Conservation (phyloP, 2,888 invertebrate species). For the Ectobius pallidus region DNA sequence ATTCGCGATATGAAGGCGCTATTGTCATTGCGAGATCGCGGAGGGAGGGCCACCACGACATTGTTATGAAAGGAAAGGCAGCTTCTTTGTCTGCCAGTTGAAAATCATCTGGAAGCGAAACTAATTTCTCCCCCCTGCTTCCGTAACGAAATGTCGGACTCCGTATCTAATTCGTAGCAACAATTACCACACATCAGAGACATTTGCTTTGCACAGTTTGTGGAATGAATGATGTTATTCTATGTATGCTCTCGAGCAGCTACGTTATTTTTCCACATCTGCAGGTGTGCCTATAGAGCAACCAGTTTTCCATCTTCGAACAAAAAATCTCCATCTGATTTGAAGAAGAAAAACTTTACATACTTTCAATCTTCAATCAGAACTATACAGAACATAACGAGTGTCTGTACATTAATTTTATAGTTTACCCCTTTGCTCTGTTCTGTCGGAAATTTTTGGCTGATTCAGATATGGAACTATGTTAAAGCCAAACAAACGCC, state of each 20-base stretch:
- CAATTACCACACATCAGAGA: constrained; percentile 20
- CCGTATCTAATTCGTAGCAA: constrained; percentile 18
- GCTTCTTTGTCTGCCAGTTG: constrained; percentile 3
- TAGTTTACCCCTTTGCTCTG: too few relatives aligned
- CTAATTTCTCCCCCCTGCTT: constrained; percentile 8
- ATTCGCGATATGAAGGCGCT: not conserved
- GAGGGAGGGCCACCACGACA: not conserved
- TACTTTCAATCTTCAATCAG: too few relatives aligned
- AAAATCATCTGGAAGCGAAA: constrained; percentile 18
- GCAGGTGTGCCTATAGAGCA: not conserved
- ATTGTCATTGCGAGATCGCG: not conserved
- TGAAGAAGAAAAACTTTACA: too few relatives aligned
- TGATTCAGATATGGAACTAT: too few relatives aligned
- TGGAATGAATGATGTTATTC: not conserved
- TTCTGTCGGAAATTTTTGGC: too few relatives aligned
- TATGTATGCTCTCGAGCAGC: not conserved
- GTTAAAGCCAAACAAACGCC: too few relatives aligned
- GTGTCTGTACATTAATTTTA: too few relatives aligned
- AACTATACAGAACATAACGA: too few relatives aligned
- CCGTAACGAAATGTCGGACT: constrained; percentile 7
- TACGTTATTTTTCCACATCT: not conserved
- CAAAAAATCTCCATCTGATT: too few relatives aligned
- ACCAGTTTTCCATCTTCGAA: too few relatives aligned
- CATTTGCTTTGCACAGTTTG: not conserved
- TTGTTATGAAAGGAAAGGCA: constrained; percentile 14